A percentile compares a stretch with the other conserved stretches of the same genome.
These are phyloP conservation scores for Mycalesis mineus DNA, from an alignment of 2,888 invertebrate genomes.

Conservation along the genomic window DNA sequence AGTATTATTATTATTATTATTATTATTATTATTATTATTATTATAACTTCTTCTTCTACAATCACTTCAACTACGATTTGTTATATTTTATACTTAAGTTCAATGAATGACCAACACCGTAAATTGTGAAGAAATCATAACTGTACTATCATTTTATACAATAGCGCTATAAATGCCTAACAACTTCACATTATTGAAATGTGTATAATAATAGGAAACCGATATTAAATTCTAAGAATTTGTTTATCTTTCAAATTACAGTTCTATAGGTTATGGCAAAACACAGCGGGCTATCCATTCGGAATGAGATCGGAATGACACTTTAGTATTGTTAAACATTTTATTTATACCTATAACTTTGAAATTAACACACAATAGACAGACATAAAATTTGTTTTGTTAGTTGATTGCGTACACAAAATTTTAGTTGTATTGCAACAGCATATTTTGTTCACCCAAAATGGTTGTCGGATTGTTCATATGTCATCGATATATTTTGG, in stretches of 20 bases:
- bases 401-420: not conserved
- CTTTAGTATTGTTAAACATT: slow-evolving; percentile 4
- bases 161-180: not conserved
- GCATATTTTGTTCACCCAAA: not conserved
- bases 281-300: slow-evolving; percentile 10
- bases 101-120: no score
- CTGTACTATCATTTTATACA: not conserved
- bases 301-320: slow-evolving; percentile 6
- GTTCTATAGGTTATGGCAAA: slow-evolving; percentile 13
- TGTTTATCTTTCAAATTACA: slow-evolving; percentile 8
- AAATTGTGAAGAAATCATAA: not conserved
- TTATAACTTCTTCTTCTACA: no score
- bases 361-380: slow-evolving; percentile 14
- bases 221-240: slow-evolving; percentile 3
- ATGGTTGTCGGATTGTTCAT: no score
- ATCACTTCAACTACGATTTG: no score
- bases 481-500: no score
- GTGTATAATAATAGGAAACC: not conserved
- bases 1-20: no score
- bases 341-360: slow-evolving; percentile 12
- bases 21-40: no score
- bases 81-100: no score
- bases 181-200: not conserved
- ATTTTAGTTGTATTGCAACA: not conserved
- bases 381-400: slow-evolving; percentile 5